phyloP scores from a whole-genome alignment of 2,797 vertebrate genomes.

The Limnodromus scolopaceus region DNA sequence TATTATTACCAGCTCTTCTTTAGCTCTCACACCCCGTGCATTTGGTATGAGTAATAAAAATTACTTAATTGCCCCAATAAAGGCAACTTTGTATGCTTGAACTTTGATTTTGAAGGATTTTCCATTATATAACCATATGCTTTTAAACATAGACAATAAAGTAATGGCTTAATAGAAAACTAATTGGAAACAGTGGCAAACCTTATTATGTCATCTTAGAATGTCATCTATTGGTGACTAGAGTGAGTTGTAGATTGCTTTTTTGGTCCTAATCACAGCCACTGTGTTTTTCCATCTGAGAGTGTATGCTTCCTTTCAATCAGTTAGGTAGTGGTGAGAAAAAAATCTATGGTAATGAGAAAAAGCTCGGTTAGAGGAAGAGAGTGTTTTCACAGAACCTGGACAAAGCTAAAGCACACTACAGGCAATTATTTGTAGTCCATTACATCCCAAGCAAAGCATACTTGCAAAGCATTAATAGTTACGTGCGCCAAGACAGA shows the following conservation, averaged over 20 bases:
- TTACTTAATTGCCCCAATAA: conserved; percentile 49
- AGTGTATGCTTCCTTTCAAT: conserved; percentile 1
- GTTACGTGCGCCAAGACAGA: neutral
- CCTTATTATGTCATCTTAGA: neutral
- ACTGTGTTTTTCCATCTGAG: neutral
- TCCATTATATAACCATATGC: conserved; percentile 41
- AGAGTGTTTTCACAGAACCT: neutral
- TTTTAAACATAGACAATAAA: conserved; percentile 39
- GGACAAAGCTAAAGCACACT: neutral
- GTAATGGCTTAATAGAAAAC: conserved; percentile 18
- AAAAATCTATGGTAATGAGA: neutral
- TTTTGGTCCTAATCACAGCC: conserved; percentile 23
- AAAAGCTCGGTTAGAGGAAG: conserved; percentile 10
- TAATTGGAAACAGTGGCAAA: conserved; percentile 43
- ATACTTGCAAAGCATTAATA: neutral
- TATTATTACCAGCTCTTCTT: conserved; percentile 5
- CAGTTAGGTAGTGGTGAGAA: neutral
- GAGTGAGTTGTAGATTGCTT: neutral
- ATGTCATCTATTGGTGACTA: conserved; percentile 14
- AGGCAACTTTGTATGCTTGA: conserved; percentile 48
- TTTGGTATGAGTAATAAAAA: conserved; percentile 39
- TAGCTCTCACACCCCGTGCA: neutral
- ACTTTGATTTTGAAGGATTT: conserved; percentile 68
- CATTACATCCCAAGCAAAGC: neutral
- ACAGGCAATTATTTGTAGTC: neutral